Percentiles rank a stretch among this genome's conserved stretches.
These are phyloP conservation scores for Cheilosia scutellata DNA, from an alignment of 2,888 invertebrate species.

Conservation along the genomic window DNA sequence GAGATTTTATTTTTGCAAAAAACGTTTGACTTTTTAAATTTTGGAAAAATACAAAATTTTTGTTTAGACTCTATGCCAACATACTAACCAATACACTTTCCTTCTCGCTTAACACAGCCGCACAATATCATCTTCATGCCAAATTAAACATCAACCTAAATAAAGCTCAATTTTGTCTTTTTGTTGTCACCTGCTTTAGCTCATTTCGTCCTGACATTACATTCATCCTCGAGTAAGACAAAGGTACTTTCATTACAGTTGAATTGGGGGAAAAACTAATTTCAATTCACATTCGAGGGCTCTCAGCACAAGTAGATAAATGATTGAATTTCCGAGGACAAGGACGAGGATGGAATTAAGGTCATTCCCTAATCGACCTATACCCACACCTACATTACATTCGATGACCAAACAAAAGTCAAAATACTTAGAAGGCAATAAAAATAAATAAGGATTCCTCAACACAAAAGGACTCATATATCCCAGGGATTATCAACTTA, in stretches of 20 bases:
- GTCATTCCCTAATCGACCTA: not conserved
- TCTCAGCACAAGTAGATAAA: constrained; percentile 48
- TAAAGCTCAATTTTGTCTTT: not conserved
- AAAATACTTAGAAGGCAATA: constrained; percentile 42
- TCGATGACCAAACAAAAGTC: constrained; percentile 2
- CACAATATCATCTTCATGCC: not conserved
- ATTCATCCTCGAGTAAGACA: too few relatives aligned
- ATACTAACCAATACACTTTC: not conserved
- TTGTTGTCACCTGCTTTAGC: too few relatives aligned
- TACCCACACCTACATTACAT: constrained; percentile 17
- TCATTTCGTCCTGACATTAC: too few relatives aligned
- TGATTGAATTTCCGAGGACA: constrained; percentile 52
- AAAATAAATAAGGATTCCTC: constrained; percentile 58
- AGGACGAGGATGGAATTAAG: constrained; percentile 42
- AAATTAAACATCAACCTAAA: constrained; percentile 42
- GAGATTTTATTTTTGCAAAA: too few relatives aligned
- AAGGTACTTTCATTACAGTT: constrained; percentile 10
- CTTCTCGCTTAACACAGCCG: not conserved
- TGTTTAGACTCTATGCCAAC: too few relatives aligned
- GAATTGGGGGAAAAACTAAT: constrained; percentile 40
- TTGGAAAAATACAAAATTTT: too few relatives aligned
- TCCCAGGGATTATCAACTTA: constrained; percentile 54
- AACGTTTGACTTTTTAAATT: too few relatives aligned
- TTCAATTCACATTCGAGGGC: constrained; percentile 41
- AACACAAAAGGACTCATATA: constrained; percentile 35